Evolutionary conservation across 2,113 vertebrate species (phyloP).

Genomic region (Pitta sordida): DNA sequence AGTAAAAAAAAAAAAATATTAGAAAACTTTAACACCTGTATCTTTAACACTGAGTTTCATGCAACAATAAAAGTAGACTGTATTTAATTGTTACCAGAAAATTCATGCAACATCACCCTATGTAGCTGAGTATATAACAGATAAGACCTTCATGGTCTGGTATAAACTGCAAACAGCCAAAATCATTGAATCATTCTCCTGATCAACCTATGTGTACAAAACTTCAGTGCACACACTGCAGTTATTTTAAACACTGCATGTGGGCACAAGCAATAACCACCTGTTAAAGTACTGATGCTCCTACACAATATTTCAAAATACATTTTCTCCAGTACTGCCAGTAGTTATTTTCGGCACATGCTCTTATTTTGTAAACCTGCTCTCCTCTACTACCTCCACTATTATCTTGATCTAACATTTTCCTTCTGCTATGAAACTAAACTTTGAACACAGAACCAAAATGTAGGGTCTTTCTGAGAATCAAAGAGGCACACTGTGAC

Average conservation of each 20-base stretch:
- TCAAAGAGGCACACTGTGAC: neutral
- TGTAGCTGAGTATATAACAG: neutral
- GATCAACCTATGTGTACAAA: slow-evolving; percentile 4
- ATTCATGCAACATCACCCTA: neutral
- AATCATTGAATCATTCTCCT: neutral
- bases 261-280: slow-evolving; percentile 59
- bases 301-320: slow-evolving; percentile 48
- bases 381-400: slow-evolving; percentile 15
- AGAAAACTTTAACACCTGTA: neutral
- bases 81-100: neutral
- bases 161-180: neutral
- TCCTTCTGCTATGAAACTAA: neutral
- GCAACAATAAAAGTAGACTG: neutral
- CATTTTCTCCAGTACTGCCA: slow-evolving; percentile 29
- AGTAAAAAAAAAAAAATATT: neutral
- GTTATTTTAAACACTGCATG: slow-evolving; percentile 50
- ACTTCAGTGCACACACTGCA: slow-evolving; percentile 4
- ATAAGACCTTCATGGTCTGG: neutral
- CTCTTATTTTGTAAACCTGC: slow-evolving; percentile 29
- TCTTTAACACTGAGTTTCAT: neutral
- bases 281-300: slow-evolving; percentile 57
- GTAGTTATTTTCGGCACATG: slow-evolving; percentile 28
- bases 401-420: neutral
- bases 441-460: neutral
- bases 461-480: neutral